These are phyloP conservation scores for Triplophysa tibetana DNA, from an alignment of 2,113 vertebrate genomes.

Conservation along the genomic window DNA sequence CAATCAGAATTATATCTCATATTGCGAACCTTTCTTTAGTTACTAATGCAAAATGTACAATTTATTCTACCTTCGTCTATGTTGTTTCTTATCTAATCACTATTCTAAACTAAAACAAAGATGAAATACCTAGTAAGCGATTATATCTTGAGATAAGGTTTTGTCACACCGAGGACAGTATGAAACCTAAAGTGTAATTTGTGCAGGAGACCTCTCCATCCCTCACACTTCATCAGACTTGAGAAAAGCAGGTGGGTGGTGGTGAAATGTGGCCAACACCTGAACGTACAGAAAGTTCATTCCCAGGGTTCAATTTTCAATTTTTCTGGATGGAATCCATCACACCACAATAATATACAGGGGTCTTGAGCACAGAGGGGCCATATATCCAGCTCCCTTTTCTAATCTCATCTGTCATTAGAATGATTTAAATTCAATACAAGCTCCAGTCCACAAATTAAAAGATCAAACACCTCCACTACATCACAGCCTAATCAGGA, in stretches of 20 bases:
- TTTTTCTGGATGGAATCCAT: conserved; percentile 67
- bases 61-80: conserved; percentile 15
- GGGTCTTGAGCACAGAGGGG: conserved; percentile 58
- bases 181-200: conserved; percentile 57
- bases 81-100: conserved; percentile 8
- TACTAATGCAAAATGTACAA: neutral
- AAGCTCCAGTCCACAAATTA: conserved; percentile 57
- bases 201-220: conserved; percentile 30
- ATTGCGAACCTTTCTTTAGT: neutral
- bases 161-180: conserved; percentile 47
- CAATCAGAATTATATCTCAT: neutral
- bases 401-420: conserved; percentile 66
- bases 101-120: neutral
- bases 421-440: conserved; percentile 62
- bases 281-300: conserved; percentile 58
- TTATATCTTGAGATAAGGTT: conserved; percentile 45
- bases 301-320: conserved; percentile 70
- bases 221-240: conserved; percentile 55
- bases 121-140: no score
- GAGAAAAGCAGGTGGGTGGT: conserved; percentile 43
- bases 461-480: conserved; percentile 50
- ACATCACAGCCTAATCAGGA: conserved; percentile 53
- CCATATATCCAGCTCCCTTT: conserved; percentile 64
- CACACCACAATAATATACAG: conserved; percentile 63
- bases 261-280: conserved; percentile 38